phyloP scores from a whole-genome alignment of 2,797 vertebrate genomes.

The Champsocephalus gunnari region DNA sequence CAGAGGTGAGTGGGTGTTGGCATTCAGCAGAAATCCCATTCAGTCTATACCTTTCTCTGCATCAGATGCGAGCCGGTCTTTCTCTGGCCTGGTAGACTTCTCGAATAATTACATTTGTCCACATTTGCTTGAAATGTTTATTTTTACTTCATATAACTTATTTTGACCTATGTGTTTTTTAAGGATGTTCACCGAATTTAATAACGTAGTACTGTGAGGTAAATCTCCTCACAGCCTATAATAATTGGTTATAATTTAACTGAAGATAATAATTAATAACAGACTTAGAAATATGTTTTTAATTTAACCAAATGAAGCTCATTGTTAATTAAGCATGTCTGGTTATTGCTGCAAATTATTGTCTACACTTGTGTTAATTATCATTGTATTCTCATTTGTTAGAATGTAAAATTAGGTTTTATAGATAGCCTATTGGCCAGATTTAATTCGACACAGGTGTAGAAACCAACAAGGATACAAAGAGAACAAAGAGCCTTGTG shows the following conservation, averaged over 20 bases:
- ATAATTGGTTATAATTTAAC: not conserved
- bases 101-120: not conserved
- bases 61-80: slow-evolving; percentile 19
- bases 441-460: slow-evolving; percentile 22
- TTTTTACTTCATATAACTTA: not conserved
- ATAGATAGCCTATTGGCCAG: not conserved
- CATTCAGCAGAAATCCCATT: slow-evolving; percentile 83
- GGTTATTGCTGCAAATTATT: not conserved
- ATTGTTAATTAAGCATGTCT: not conserved
- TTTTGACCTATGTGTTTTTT: not conserved
- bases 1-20: slow-evolving; percentile 93
- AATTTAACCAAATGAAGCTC: not conserved
- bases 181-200: not conserved
- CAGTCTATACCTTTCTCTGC: slow-evolving; percentile 68
- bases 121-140: not conserved
- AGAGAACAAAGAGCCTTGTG: slow-evolving; percentile 38
- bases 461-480: slow-evolving; percentile 9
- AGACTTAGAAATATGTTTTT: not conserved
- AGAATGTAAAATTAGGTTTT: not conserved
- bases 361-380: not conserved
- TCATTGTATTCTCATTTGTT: not conserved
- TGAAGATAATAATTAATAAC: not conserved
- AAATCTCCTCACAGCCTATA: not conserved
- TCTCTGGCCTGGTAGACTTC: not conserved
- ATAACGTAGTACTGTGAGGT: not conserved